Conservation (phyloP, 1,140 invertebrate genomes). For the Nixonia krombeini region DNA sequence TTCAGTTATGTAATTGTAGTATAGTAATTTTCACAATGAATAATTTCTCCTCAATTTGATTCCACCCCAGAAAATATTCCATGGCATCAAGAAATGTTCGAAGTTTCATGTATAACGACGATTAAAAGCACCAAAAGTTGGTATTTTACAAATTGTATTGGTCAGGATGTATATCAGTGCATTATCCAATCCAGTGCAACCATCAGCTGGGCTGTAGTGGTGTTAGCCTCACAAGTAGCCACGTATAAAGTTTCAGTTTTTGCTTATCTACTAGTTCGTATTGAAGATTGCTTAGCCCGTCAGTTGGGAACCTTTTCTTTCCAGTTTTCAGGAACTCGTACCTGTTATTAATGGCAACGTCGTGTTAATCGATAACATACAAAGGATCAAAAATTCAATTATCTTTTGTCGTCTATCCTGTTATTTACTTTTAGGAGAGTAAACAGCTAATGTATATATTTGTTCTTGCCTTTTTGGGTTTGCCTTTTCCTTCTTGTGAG, state of each 20-base stretch:
- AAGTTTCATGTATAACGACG: too few species aligned
- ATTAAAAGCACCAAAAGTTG: too few species aligned
- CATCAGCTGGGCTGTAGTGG: constrained; percentile 74
- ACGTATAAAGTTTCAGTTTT: constrained; percentile 82
- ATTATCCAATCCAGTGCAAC: constrained; percentile 68
- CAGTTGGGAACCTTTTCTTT: constrained; percentile 84
- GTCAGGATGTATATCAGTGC: constrained; percentile 7
- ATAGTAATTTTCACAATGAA: too few species aligned
- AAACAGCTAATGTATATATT: too few species aligned
- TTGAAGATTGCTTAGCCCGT: constrained; percentile 89
- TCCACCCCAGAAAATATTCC: background rate
- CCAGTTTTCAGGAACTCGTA: constrained; percentile 88
- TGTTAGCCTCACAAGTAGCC: constrained; percentile 79
- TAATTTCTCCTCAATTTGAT: background rate
- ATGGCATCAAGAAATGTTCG: too few species aligned
- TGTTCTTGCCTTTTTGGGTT: constrained; percentile 93
- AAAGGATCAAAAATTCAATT: too few species aligned
- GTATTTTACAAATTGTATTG: constrained; percentile 6
- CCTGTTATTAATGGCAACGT: constrained; percentile 71
- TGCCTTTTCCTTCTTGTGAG: constrained; percentile 88
- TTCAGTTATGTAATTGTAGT: too few species aligned
- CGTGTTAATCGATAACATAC: too few species aligned
- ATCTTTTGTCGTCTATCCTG: too few species aligned
- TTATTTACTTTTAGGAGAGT: too few species aligned
- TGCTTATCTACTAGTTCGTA: constrained; percentile 82